A percentile compares a stretch with the other conserved stretches of the same genome.
Evolutionary conservation across 2,113 vertebrate species (phyloP).

Genomic region (Tragelaphus strepsiceros): DNA sequence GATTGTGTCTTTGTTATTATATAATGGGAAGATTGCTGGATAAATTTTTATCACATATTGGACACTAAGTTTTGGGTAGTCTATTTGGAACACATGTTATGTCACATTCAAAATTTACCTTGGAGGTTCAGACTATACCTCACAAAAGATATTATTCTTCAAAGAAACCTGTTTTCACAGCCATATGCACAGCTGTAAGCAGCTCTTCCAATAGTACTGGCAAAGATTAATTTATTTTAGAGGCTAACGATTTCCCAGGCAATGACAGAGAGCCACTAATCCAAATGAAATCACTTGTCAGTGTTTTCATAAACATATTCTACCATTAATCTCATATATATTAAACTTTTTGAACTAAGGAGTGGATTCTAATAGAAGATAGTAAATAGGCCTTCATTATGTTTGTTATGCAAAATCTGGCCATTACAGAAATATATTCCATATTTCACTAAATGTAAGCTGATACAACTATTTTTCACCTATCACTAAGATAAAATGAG

Average conservation of each 20-base stretch:
- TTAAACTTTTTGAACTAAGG: neutral
- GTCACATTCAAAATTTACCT: neutral
- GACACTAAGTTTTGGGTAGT: neutral
- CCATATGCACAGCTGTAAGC: neutral
- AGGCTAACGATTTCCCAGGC: neutral
- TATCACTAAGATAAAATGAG: neutral
- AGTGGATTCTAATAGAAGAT: neutral
- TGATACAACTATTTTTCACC: neutral
- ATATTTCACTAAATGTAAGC: neutral
- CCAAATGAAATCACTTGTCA: neutral
- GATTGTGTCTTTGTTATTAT: neutral
- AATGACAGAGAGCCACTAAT: neutral
- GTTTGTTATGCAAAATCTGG: neutral
- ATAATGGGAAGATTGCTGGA: neutral
- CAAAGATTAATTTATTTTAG: neutral
- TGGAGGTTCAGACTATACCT: neutral
- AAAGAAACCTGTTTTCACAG: neutral
- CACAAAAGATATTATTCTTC: neutral
- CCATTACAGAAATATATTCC: neutral
- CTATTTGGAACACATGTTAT: neutral
- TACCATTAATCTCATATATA: neutral
- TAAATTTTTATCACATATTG: neutral
- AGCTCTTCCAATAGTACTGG: neutral
- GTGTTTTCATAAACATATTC: neutral
- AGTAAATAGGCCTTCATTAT: neutral